Evolutionary conservation across 2,797 vertebrate genomes (phyloP), one percentile per base, ranked within the genome.

Genomic region (Sebastes ruberrimus): DNA sequence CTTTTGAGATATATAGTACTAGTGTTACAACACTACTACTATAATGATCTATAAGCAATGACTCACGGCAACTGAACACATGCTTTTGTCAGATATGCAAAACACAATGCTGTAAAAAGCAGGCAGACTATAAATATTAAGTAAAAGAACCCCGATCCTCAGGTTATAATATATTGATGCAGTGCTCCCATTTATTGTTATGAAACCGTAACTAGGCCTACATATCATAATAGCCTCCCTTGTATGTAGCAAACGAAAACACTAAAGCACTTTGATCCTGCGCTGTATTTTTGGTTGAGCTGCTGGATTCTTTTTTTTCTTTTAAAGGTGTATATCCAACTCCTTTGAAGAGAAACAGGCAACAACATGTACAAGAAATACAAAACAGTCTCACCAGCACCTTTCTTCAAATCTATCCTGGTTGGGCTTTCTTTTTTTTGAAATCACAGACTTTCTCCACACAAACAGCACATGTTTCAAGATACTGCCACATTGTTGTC

Each of bases 261-360:
- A 89, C 72, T 27, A 7, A 10, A 78, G 56, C 53, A 55, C 83
- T 92, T 89, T 91, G 88, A 94, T 93, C 83, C 75, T 27, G 49
- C 4, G 30, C 64, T 78, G 76, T 61, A 66, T 68, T 81, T 92
- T 72, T 64, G 61, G 60, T 75, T 66, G 68, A 83, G 73, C 78
- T 25, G 78, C 81, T 82, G 75, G 77, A 87, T 81, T 84, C 61
- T 61, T 70, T 78, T 73, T 80, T 80, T 38, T 27, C 7, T 42
- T 38, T 27, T 33, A 53, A 52, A 65, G 53, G 74, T 88, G 71
- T 63, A 72, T 61, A 69, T 80, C 38, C 32, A 59, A 22, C 71
- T 78, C 35, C 78, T 91, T 89, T 89, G 87, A 92, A 85, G 76
- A 80, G 56, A 87, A 90, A 88, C 78, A 33, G 68, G 86, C 84